Conservation (phyloP, 2,797 vertebrate genomes). For the Pampus argenteus region DNA sequence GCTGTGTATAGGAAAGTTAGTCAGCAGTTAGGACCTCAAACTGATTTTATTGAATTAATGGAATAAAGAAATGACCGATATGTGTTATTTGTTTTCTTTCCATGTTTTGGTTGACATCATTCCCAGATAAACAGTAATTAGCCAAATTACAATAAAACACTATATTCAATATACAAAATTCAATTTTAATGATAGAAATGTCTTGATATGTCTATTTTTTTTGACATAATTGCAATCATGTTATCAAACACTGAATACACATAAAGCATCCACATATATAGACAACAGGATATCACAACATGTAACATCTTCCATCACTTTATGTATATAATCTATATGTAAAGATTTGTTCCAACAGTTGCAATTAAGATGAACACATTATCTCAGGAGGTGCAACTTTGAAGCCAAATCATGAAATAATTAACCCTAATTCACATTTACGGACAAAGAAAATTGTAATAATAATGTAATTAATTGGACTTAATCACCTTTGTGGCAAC, state of each 20-base stretch:
- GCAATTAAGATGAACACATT: not conserved
- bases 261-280: slow-evolving; percentile 9
- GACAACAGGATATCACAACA: not conserved
- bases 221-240: slow-evolving; percentile 13
- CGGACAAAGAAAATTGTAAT: not conserved
- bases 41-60: slow-evolving; percentile 65
- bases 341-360: not conserved
- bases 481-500: not conserved
- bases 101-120: slow-evolving; percentile 7
- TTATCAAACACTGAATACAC: not conserved
- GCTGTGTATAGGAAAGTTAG: slow-evolving; percentile 63
- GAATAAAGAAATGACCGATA: slow-evolving; percentile 78
- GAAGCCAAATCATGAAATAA: not conserved
- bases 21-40: slow-evolving; percentile 68
- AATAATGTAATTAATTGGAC: not conserved
- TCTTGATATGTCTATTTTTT: not conserved
- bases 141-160: slow-evolving; percentile 10
- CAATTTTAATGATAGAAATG: not conserved
- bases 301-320: slow-evolving; percentile 17
- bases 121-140: not conserved
- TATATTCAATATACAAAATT: slow-evolving; percentile 22
- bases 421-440: not conserved
- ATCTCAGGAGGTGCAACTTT: not conserved
- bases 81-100: not conserved
- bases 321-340: not conserved